These are phyloP conservation scores for Periparus ater DNA, from an alignment of 2,797 vertebrate genomes.

Conservation along the genomic window DNA sequence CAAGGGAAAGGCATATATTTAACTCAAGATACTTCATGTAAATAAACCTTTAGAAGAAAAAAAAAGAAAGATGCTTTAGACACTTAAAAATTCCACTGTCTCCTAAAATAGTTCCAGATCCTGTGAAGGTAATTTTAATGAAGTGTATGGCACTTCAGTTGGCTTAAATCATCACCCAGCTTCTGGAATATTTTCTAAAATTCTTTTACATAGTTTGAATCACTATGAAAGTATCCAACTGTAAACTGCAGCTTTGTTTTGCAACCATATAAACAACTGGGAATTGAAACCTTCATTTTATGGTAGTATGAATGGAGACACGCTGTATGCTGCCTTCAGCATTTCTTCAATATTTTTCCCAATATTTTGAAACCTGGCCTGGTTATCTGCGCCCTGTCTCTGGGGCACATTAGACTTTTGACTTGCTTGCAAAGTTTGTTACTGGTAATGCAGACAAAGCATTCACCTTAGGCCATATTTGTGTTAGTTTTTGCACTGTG, in stretches of 20 bases:
- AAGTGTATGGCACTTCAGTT: conserved; percentile 21
- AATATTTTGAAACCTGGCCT: not conserved
- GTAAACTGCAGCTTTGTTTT: conserved; percentile 43
- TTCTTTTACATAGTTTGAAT: conserved; percentile 41
- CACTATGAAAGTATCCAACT: conserved; percentile 21
- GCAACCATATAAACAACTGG: conserved; percentile 19
- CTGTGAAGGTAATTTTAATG: conserved; percentile 39
- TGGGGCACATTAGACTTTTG: not conserved
- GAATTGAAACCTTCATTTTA: conserved; percentile 36
- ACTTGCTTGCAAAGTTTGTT: not conserved
- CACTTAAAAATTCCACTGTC: not conserved
- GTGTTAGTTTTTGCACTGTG: not conserved
- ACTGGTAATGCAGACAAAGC: not conserved
- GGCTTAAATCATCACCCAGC: conserved; percentile 24
- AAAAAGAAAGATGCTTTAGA: not conserved
- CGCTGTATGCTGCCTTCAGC: not conserved
- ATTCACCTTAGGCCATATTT: not conserved
- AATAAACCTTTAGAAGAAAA: not conserved
- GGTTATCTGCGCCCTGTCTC: not conserved
- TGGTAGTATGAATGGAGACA: accelerated
- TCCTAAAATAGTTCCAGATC: conserved; percentile 7
- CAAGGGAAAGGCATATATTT: conserved; percentile 4
- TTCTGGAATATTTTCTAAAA: not conserved
- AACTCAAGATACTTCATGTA: not conserved
- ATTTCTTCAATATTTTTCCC: not conserved